Evolutionary conservation across 2,888 invertebrate genomes (phyloP).

Genomic region (Ochropacha duplaris): DNA sequence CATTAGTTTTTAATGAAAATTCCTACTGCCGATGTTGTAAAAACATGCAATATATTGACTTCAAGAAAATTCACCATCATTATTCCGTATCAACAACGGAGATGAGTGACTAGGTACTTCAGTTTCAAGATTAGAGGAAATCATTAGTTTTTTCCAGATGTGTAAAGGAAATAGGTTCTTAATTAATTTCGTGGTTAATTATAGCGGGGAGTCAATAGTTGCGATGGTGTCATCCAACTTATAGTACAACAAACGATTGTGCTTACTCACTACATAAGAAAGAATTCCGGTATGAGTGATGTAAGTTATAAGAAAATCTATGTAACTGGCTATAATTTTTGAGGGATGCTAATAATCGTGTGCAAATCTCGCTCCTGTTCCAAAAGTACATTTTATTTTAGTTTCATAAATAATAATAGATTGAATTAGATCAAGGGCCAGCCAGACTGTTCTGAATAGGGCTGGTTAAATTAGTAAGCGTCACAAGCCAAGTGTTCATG

Average conservation of each 20-base stretch:
- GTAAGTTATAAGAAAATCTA: neutral
- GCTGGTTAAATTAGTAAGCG: constrained; percentile 68
- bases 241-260: neutral
- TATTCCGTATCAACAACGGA: neutral
- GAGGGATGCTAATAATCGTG: neutral
- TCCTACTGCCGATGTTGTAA: neutral
- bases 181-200: neutral
- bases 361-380: constrained; percentile 7
- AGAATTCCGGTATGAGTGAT: too few species aligned
- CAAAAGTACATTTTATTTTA: constrained; percentile 36
- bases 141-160: neutral
- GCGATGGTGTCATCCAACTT: too few species aligned
- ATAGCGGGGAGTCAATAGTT: neutral
- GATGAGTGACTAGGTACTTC: neutral
- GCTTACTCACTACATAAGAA: neutral
- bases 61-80: neutral
- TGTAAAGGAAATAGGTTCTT: neutral
- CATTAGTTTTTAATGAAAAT: too few species aligned
- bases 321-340: neutral
- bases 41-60: too few species aligned
- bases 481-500: constrained; percentile 72
- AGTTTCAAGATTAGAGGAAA: neutral
- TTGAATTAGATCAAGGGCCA: constrained; percentile 73
- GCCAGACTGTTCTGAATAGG: constrained; percentile 50
- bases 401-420: constrained; percentile 37